Conservation (phyloP, 2,888 invertebrate species). For the Drosophila dives region DNA sequence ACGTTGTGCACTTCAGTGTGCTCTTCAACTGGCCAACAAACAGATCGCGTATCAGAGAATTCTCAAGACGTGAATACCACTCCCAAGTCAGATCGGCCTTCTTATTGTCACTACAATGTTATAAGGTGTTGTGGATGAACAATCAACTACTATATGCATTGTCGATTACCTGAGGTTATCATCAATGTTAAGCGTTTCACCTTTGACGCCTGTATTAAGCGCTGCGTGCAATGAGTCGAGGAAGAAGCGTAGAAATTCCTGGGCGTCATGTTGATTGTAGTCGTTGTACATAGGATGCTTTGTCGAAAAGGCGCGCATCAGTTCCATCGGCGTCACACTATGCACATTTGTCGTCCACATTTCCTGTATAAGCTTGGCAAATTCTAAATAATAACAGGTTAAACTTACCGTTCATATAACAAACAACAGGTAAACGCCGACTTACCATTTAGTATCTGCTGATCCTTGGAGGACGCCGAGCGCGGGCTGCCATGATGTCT, state of each 20-base stretch:
- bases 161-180: constrained; percentile 89
- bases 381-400: constrained; percentile 85
- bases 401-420: not conserved
- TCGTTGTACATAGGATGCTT: constrained; percentile 97
- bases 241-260: constrained; percentile 94
- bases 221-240: constrained; percentile 96
- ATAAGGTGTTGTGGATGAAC: not conserved
- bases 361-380: constrained; percentile 89
- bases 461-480: constrained; percentile 83
- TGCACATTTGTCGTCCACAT: constrained; percentile 88
- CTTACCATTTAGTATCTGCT: constrained; percentile 83
- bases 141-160: too few relatives aligned
- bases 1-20: constrained; percentile 94
- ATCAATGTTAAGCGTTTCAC: constrained; percentile 90
- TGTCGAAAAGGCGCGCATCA: constrained; percentile 93
- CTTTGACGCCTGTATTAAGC: constrained; percentile 92
- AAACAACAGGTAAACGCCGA: not conserved
- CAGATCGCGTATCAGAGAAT: constrained; percentile 94
- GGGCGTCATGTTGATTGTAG: constrained; percentile 96
- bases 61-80: constrained; percentile 93
- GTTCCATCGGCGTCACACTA: constrained; percentile 85
- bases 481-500: constrained; percentile 81
- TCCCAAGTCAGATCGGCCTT: constrained; percentile 96
- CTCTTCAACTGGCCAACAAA: constrained; percentile 98
- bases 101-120: constrained; percentile 89